These are phyloP conservation scores for Eilema sororculum DNA, from an alignment of 2,888 invertebrate species.

Conservation along the genomic window DNA sequence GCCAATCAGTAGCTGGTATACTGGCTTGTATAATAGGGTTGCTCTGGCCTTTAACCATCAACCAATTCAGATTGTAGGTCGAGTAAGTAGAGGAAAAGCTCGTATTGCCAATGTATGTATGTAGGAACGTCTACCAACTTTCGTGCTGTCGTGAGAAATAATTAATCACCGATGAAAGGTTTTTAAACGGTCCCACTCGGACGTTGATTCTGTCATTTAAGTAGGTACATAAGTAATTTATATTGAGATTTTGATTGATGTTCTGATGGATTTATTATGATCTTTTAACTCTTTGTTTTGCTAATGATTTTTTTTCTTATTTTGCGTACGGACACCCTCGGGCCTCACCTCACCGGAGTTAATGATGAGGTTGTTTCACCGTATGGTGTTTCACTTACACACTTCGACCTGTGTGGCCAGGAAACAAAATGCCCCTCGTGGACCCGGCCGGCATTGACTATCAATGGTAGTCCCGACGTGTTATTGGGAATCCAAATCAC, in stretches of 20 bases:
- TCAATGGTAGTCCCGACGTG: too few relatives aligned
- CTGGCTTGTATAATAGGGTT: background rate
- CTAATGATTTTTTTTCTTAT: background rate
- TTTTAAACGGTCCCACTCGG: background rate
- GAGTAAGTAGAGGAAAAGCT: background rate
- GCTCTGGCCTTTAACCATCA: background rate
- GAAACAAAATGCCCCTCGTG: too few relatives aligned
- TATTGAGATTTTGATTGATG: background rate
- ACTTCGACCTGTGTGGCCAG: too few relatives aligned
- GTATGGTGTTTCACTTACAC: too few relatives aligned
- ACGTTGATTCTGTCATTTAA: background rate
- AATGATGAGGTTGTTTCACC: too few relatives aligned
- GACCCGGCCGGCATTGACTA: too few relatives aligned
- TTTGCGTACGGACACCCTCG: too few relatives aligned
- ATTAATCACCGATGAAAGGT: background rate
- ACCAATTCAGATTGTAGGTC: background rate
- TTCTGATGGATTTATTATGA: background rate
- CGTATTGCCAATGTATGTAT: background rate
- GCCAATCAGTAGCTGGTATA: background rate
- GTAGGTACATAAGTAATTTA: background rate
- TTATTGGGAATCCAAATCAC: too few relatives aligned
- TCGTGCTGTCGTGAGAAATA: background rate
- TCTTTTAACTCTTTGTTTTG: background rate
- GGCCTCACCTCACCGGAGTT: too few relatives aligned
- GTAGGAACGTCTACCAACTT: background rate